These are phyloP conservation scores for Microcebus griseorufus DNA, from an alignment of 2,113 vertebrate genomes.

Conservation along the genomic window DNA sequence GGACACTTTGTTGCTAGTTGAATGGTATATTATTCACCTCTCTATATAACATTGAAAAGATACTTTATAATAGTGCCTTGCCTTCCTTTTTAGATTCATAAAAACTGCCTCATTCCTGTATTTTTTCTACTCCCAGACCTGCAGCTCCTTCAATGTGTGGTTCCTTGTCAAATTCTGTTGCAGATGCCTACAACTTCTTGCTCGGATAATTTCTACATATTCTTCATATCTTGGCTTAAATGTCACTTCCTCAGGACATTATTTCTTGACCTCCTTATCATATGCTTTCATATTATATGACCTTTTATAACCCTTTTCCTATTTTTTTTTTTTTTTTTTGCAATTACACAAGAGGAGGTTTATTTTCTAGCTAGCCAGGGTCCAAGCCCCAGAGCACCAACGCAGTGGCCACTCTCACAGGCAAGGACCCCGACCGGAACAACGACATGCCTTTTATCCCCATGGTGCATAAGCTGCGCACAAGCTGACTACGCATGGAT, in stretches of 20 bases:
- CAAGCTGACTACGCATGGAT: too few relatives aligned
- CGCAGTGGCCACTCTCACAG: too few relatives aligned
- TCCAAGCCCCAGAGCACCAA: too few relatives aligned
- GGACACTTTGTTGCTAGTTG: neutral
- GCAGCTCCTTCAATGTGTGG: neutral
- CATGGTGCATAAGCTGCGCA: too few relatives aligned
- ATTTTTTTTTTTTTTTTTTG: neutral
- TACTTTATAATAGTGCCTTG: neutral
- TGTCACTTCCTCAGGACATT: neutral
- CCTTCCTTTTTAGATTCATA: neutral
- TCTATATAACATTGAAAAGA: neutral
- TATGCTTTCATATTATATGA: neutral
- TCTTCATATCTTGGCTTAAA: neutral
- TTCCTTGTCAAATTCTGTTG: neutral
- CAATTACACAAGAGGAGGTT: too few relatives aligned
- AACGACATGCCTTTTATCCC: too few relatives aligned
- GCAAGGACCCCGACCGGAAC: too few relatives aligned
- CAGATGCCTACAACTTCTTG: neutral
- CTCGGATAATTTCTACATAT: neutral
- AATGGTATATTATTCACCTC: neutral
- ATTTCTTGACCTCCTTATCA: neutral
- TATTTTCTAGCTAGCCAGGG: too few relatives aligned
- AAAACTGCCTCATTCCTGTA: neutral
- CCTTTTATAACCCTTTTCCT: neutral
- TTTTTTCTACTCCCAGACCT: neutral